phyloP scores from a whole-genome alignment of 2,113 vertebrate species.

The Gobio gobio region DNA sequence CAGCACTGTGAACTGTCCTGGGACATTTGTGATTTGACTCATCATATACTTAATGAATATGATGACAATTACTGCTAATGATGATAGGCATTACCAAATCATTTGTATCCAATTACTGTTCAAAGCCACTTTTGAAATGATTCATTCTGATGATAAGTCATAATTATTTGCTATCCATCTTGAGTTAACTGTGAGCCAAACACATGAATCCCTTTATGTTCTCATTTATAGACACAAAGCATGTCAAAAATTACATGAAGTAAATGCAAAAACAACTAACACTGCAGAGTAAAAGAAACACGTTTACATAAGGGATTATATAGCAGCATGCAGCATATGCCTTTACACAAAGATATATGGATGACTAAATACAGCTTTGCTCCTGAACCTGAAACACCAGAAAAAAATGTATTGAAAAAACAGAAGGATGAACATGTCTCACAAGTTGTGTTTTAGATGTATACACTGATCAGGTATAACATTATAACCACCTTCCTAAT shows the following conservation, averaged over 20 bases:
- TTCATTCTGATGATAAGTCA: background rate
- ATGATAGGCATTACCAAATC: background rate
- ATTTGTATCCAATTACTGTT: background rate
- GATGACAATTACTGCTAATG: background rate
- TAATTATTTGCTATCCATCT: background rate
- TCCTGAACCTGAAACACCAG: background rate
- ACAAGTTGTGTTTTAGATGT: no score
- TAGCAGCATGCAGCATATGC: background rate
- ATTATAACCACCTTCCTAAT: no score
- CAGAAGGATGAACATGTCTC: background rate
- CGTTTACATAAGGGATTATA: background rate
- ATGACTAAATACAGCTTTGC: background rate
- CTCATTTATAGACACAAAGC: background rate
- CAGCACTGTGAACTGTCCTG: background rate
- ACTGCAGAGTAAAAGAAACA: background rate
- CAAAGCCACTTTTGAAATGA: background rate
- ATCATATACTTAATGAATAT: no score
- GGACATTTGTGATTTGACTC: background rate
- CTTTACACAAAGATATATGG: background rate
- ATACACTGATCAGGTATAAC: background rate
- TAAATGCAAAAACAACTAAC: background rate
- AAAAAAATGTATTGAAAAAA: background rate
- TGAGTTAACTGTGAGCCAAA: background rate
- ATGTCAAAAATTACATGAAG: background rate
- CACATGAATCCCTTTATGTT: background rate